Base-by-base conservation (phyloP, 1,140 invertebrate species). In the Drosophila nigrodunni region DNA sequence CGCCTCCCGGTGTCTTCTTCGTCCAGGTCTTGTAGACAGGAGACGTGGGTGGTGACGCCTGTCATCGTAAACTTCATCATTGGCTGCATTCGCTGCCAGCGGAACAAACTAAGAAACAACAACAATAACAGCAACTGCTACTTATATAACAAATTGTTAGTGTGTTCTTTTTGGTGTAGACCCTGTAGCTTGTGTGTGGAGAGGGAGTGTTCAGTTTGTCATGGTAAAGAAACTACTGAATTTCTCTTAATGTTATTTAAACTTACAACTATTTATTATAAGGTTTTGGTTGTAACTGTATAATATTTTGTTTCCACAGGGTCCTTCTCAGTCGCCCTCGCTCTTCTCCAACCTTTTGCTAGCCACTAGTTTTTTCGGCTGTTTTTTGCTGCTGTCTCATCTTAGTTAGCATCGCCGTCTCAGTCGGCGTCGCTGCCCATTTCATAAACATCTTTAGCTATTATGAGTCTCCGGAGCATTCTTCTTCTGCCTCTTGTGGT, bases 1-100 rank as follows among this genome's bases (percentile, higher is more conserved):
- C 85, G 77, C 77, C 70, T 69, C 58, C 39, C 68, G 64, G 37
- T 68, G 52, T 49, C 61, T 34, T 71, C 57, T 13, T 44, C 61
- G 47, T 74, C 52, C 3, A 30, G 4, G 76, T 55, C 82, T 67
- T 62, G 44, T 21, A 30, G 25, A 30, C 50, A 46, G 54, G 70
- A 70, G 80, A 83, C 88, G 88, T 88, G 82, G 88, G 88, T 88
- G 88, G 88, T 90, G 88, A 90, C 82, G 88, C 88, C 77, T 90
- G 88, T 90, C 88, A 90, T 90, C 88, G 88, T 90, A 87, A 90
- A 90, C 83, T 90, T 83, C 79, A 82, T 78, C 73, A 90, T 80
- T 79, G 82, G 88, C 82, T 76, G 54, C 82, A 75, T 88, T 71
- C 68, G 70, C 13, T 55, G 64, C 34, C 47, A 54, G 69, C 57